Evolutionary conservation across 2,797 vertebrate genomes (phyloP).

Genomic region (Parauchenoglanis ngamensis): DNA sequence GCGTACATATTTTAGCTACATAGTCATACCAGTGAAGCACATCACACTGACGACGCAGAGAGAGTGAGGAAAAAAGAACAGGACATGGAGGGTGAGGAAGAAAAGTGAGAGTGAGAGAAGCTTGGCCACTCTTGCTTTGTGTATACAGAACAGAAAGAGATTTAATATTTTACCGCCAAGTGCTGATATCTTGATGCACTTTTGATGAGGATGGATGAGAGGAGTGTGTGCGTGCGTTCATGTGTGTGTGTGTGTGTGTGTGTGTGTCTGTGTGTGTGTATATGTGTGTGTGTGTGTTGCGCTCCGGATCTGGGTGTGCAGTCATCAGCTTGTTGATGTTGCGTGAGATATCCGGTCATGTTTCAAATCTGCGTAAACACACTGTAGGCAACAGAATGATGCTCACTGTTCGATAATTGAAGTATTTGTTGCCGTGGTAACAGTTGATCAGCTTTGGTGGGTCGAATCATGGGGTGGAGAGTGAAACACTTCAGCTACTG

Average conservation of each 20-base stretch:
- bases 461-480: slow-evolving; percentile 26
- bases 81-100: not conserved
- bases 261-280: slow-evolving; percentile 10
- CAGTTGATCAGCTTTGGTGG: slow-evolving; percentile 41
- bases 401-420: slow-evolving; percentile 6
- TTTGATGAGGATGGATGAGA: slow-evolving; percentile 12
- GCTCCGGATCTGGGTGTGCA: not conserved
- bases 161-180: not conserved
- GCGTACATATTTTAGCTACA: not conserved
- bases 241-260: not conserved
- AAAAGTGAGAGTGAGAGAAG: not conserved
- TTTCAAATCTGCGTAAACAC: slow-evolving; percentile 3
- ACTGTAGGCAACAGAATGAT: not conserved
- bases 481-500: slow-evolving; percentile 8
- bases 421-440: slow-evolving; percentile 45
- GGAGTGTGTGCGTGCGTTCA: not conserved
- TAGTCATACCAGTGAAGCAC: not conserved
- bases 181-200: slow-evolving; percentile 8
- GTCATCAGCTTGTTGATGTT: slow-evolving; percentile 17
- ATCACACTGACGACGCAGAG: not conserved
- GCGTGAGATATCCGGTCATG: not conserved
- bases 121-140: not conserved
- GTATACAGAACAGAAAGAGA: not conserved
- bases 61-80: no score
- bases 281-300: slow-evolving; percentile 16